Base-by-base conservation (phyloP, 2,888 invertebrate genomes). In the Lathronympha strigana region DNA sequence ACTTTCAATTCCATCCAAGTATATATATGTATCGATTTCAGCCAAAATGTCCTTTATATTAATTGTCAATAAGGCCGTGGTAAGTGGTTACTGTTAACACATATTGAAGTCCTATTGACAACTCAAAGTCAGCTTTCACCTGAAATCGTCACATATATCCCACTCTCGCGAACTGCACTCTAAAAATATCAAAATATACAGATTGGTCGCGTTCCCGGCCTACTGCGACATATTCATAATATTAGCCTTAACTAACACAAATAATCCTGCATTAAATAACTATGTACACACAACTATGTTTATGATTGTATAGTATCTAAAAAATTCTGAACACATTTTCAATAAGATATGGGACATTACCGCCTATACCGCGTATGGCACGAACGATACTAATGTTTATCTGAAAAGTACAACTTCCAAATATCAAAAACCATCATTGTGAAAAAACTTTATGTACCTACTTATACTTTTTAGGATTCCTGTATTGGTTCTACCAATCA, bases 271-370 rank as follows among this genome's bases (percentile, higher is more conserved):
- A 71, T 70, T 70, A 69, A 63, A 72, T 73, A 69, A 76, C 73
- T 82, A 83, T 86, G 79, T 87, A 88, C 83, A 86, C 81, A 82
- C 78, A 77, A 80, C 82, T 82, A 82, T 74, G 75, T 78, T 77
- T 74, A 84, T 83, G 33, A 38, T 53, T 53, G 83, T 88, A 88
- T 80, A 86, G 84, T 79, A 84, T 86, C 86, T 87, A 88, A 85
- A 87, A 87, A 86, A 83, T 78, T 83, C 78, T 90, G 90, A 90
- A 90, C 90, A 90, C 90, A 90, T 90, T 89, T 87, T 86, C 75
- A 86, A 86, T 89, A 88, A 90, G 89, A 90, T 90, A 89, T 88
- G 89, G 86, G 87, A 84, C 80, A 80, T 80, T n/a, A 75, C 74
- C 81, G 80, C 77, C 74, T 75, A 71, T 78, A 73, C 67, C 67